Conservation (phyloP, 2,797 vertebrate genomes). For the Syngnathus acus region DNA sequence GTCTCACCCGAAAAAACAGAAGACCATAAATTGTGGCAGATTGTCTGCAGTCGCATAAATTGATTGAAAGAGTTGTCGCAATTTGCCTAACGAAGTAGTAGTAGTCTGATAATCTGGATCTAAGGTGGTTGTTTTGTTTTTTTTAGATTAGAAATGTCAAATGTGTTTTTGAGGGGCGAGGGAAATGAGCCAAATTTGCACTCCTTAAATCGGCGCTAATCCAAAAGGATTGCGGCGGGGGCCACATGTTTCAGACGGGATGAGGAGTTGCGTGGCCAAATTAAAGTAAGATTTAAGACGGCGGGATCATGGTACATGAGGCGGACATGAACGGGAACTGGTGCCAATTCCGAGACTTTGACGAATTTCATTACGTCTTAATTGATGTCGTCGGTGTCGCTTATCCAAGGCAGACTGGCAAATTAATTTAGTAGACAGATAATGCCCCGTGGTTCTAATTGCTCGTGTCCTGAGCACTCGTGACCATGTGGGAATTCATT, state of each 20-base stretch:
- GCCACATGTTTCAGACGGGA: constrained; percentile 64
- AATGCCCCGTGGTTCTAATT: constrained; percentile 32
- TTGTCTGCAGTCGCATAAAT: constrained; percentile 1
- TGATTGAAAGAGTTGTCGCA: constrained; percentile 52
- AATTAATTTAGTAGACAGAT: constrained; percentile 61
- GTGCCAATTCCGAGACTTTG: constrained; percentile 60
- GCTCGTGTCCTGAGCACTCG: constrained; percentile 36
- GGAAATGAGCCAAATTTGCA: constrained; percentile 53
- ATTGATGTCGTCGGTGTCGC: constrained; percentile 67
- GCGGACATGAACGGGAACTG: constrained; percentile 68
- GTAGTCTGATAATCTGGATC: constrained; percentile 49
- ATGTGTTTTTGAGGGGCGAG: constrained; percentile 44
- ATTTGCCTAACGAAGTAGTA: constrained; percentile 58
- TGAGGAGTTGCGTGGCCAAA: constrained; percentile 63
- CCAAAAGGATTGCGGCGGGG: constrained; percentile 62
- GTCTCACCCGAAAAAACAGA: background rate
- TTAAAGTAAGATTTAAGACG: constrained; percentile 62
- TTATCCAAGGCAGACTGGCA: constrained; percentile 65
- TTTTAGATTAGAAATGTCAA: constrained; percentile 58
- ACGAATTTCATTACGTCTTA: constrained; percentile 68
- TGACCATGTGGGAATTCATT: constrained; percentile 26
- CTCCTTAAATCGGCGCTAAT: constrained; percentile 65
- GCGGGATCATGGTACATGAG: constrained; percentile 65
- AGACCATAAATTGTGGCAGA: too few relatives aligned
- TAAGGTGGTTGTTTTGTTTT: constrained; percentile 13